Conservation (phyloP, 2,888 invertebrate genomes). For the Thysanoteuthis rhombus region DNA sequence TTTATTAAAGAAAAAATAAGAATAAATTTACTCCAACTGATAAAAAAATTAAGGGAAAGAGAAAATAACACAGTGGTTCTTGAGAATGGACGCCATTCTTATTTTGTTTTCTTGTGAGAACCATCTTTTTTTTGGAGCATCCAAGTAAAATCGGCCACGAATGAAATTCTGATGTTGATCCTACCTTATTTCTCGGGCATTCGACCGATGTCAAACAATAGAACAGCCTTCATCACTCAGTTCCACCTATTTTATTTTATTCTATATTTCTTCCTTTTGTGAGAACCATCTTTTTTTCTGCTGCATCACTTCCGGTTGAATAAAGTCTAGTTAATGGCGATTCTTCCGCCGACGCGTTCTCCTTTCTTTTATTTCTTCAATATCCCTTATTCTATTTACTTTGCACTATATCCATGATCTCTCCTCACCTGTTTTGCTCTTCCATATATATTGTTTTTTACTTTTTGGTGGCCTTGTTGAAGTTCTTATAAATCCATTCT, state of each 20-base stretch:
- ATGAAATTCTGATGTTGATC: background rate
- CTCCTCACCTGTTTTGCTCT: background rate
- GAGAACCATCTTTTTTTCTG: background rate
- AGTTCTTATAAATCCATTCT: background rate
- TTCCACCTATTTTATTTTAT: background rate
- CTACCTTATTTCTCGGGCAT: background rate
- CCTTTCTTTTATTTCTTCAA: background rate
- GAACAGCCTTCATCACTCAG: background rate
- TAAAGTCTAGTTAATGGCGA: background rate
- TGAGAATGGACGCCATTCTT: background rate
- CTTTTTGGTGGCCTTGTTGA: background rate
- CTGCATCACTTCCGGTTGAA: background rate
- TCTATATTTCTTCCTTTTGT: background rate
- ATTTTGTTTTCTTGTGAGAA: too few species aligned
- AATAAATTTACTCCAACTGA: too few species aligned
- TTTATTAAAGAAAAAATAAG: too few species aligned
- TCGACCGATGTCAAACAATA: background rate
- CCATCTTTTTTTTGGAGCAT: background rate
- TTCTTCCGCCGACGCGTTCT: background rate
- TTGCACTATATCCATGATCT: background rate
- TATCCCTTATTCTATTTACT: background rate
- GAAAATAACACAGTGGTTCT: too few species aligned
- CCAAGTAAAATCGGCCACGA: background rate
- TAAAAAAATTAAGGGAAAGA: too few species aligned
- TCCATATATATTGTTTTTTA: too few species aligned